These are phyloP conservation scores for Seira musarum DNA, from an alignment of 2,888 invertebrate genomes.

Conservation along the genomic window DNA sequence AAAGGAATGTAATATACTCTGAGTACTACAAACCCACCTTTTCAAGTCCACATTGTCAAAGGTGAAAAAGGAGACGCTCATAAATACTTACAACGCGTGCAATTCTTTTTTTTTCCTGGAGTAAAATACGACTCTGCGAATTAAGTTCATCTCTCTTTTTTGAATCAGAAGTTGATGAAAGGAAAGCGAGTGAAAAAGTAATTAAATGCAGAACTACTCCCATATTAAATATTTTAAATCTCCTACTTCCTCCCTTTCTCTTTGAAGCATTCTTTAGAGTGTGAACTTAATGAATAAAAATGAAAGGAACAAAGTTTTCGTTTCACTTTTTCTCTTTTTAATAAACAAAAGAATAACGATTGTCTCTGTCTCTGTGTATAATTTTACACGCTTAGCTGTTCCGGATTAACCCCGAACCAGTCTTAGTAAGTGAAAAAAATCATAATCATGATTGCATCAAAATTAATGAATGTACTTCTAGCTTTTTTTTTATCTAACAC, in stretches of 20 bases:
- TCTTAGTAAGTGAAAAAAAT: constrained; percentile 88
- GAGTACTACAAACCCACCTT: no score
- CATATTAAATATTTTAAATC: not conserved
- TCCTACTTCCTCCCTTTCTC: not conserved
- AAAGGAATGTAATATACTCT: not conserved
- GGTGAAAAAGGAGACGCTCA: not conserved
- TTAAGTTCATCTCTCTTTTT: not conserved
- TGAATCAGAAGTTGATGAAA: not conserved
- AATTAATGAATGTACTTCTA: constrained; percentile 70
- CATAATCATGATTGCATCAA: constrained; percentile 69
- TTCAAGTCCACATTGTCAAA: not conserved
- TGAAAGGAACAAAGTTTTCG: not conserved
- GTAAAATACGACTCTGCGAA: no score
- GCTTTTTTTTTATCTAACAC: not conserved
- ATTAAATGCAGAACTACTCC: not conserved
- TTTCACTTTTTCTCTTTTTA: constrained; percentile 23
- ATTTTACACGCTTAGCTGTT: constrained; percentile 83
- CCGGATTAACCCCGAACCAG: constrained; percentile 99
- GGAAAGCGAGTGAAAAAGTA: not conserved
- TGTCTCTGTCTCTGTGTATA: constrained; percentile 54
- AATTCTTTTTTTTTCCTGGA: no score
- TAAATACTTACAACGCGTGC: not conserved
- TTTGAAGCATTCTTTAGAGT: not conserved
- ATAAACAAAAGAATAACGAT: constrained; percentile 53
- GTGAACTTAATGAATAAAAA: not conserved